Conservation (phyloP, 1,140 invertebrate species). For the Platorchestia sp. region DNA sequence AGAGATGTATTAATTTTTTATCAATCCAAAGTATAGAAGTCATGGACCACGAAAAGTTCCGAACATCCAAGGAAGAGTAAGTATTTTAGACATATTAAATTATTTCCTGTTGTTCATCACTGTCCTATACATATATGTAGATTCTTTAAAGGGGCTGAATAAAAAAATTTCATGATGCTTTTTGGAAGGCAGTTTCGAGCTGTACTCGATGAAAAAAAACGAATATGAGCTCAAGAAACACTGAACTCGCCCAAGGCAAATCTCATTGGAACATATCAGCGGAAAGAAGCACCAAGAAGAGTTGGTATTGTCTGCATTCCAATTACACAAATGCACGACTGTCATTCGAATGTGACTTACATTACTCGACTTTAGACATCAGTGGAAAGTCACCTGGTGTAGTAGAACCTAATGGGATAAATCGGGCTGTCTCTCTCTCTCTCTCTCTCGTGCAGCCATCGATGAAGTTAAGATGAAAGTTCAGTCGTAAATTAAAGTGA, state of each 20-base stretch:
- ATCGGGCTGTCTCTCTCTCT: not conserved
- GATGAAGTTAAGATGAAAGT: conserved; percentile 25
- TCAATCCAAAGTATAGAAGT: not conserved
- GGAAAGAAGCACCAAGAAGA: not conserved
- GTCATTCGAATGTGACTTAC: not conserved
- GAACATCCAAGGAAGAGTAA: not conserved
- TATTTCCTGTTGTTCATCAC: too few species aligned
- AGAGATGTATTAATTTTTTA: not conserved
- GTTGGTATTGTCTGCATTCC: not conserved
- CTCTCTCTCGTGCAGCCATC: not conserved
- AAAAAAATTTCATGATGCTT: too few species aligned
- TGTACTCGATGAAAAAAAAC: not conserved
- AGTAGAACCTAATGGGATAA: not conserved
- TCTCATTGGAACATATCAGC: too few species aligned
- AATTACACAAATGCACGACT: not conserved
- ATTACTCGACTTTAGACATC: not conserved
- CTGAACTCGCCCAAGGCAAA: too few species aligned
- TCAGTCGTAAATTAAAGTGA: conserved; percentile 36
- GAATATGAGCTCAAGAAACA: not conserved
- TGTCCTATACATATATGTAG: too few species aligned
- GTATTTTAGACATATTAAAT: not conserved
- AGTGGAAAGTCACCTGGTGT: not conserved
- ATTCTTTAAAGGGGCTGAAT: too few species aligned
- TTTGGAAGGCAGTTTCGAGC: too few species aligned
- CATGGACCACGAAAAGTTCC: not conserved